phyloP scores from a whole-genome alignment of 2,113 vertebrate genomes.

The Crotalus helleri region DNA sequence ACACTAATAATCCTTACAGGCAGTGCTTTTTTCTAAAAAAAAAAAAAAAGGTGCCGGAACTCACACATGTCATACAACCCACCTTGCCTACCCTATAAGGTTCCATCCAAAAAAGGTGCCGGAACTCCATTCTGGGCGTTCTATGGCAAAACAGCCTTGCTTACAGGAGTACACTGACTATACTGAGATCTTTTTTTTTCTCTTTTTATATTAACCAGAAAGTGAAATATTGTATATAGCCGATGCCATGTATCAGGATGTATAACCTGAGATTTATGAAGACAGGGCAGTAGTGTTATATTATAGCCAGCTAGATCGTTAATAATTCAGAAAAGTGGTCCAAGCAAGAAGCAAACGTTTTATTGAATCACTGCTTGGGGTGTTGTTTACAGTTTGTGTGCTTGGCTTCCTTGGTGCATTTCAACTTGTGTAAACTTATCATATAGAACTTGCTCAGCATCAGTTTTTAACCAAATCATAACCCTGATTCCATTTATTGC shows the following conservation, averaged over 20 bases:
- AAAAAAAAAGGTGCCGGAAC: no score
- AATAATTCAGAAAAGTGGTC: neutral
- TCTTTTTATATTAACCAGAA: neutral
- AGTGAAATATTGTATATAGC: neutral
- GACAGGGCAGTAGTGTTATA: neutral
- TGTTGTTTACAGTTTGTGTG: neutral
- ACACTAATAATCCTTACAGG: neutral
- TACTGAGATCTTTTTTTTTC: no score
- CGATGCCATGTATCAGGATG: neutral
- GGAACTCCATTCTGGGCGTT: no score
- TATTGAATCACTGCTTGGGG: neutral
- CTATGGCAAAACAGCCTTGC: no score
- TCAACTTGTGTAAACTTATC: neutral
- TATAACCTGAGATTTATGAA: neutral
- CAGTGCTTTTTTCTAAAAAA: no score
- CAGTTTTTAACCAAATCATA: neutral
- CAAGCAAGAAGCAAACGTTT: neutral
- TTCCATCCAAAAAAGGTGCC: no score
- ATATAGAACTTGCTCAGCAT: neutral
- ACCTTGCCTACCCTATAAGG: no score
- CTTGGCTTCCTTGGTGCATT: neutral
- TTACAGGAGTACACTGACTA: neutral
- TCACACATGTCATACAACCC: no score
- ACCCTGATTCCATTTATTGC: neutral
- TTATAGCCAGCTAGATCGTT: neutral